Evolutionary conservation across 2,797 vertebrate species (phyloP).

Genomic region (Sebastes vulpes): DNA sequence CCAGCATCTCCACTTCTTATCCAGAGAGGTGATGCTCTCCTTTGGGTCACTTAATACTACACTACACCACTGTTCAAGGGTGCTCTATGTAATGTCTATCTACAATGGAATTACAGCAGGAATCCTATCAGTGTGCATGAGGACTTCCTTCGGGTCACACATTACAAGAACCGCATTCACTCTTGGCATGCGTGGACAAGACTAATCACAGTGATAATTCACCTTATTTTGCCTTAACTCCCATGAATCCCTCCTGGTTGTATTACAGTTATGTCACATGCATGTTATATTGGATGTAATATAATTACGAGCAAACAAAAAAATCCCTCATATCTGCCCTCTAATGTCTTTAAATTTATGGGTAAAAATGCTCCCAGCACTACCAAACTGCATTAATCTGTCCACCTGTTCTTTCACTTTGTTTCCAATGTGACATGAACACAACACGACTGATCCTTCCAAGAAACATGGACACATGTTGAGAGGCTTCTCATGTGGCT

Average conservation of each 20-base stretch:
- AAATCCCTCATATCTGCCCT: neutral
- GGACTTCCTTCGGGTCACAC: neutral
- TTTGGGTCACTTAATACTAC: too few species aligned
- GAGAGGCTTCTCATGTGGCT: constrained; percentile 16
- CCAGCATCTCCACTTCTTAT: neutral
- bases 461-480: neutral
- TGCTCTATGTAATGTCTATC: too few species aligned
- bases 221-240: neutral
- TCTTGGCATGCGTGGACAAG: too few species aligned
- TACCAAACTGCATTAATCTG: neutral
- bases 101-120: neutral
- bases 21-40: too few species aligned
- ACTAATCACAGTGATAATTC: neutral
- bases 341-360: neutral
- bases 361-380: neutral
- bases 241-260: neutral
- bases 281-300: neutral
- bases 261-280: neutral
- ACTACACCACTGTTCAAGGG: too few species aligned
- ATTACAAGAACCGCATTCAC: neutral
- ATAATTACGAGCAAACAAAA: neutral
- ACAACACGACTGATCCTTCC: constrained; percentile 11
- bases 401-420: neutral
- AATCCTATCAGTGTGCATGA: neutral
- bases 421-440: neutral